These are phyloP conservation scores for Nothocercus nigrocapillus DNA, from an alignment of 2,113 vertebrate species.

Conservation along the genomic window DNA sequence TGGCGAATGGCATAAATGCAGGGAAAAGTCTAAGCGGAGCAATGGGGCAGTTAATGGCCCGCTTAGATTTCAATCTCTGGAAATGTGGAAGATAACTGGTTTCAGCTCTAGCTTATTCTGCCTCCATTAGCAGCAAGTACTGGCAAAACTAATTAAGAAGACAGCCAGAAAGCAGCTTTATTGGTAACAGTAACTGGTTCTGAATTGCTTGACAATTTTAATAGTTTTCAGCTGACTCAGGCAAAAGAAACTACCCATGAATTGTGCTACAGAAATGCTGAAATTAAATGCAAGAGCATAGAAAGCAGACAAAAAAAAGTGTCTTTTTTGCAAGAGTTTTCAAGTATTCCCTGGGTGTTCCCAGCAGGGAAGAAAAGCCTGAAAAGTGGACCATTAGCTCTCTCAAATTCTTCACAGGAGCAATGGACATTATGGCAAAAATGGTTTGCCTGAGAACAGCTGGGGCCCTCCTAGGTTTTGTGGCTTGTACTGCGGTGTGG, in stretches of 20 bases:
- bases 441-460: not conserved
- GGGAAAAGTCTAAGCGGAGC: not conserved
- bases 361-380: not conserved
- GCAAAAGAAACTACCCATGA: not conserved
- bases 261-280: not conserved
- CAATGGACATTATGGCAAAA: rapidly evolving
- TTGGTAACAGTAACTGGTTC: not conserved
- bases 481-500: not conserved
- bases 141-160: not conserved
- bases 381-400: not conserved
- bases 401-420: not conserved
- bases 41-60: not conserved
- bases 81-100: not conserved
- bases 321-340: not conserved
- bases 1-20: not conserved
- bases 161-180: not conserved
- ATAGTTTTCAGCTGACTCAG: not conserved
- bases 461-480: not conserved
- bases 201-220: not conserved
- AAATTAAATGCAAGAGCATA: not conserved
- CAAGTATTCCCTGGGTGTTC: not conserved
- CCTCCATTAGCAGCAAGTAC: not conserved
- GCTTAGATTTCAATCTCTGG: not conserved
- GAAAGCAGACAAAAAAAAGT: not conserved
- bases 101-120: not conserved